These are phyloP conservation scores for Poeciliopsis occidentalis DNA, from an alignment of 2,113 vertebrate species.

Conservation along the genomic window DNA sequence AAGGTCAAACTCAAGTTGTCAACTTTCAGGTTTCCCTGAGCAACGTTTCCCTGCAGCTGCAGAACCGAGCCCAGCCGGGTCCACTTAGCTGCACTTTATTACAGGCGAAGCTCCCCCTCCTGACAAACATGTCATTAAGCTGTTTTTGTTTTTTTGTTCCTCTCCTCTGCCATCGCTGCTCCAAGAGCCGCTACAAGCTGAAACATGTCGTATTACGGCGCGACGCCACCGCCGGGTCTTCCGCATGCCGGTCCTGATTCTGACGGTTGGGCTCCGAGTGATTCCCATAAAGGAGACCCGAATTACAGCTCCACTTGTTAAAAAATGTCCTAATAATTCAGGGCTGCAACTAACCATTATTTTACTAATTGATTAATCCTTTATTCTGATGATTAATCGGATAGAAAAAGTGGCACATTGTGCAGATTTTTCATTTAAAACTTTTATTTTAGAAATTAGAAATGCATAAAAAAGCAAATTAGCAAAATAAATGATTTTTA, in stretches of 20 bases:
- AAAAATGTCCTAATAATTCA: too few relatives aligned
- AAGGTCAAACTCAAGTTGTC: neutral
- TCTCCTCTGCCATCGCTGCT: neutral
- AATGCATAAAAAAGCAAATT: too few relatives aligned
- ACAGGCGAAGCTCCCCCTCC: conserved; percentile 17
- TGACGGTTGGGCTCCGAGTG: conserved; percentile 42
- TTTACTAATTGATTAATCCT: too few relatives aligned
- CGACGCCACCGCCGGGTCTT: conserved; percentile 33
- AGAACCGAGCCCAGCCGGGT: conserved; percentile 30
- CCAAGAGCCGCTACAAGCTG: conserved; percentile 21
- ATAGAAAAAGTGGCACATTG: too few relatives aligned
- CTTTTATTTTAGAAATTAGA: too few relatives aligned
- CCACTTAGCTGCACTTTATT: conserved; percentile 40
- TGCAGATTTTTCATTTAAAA: too few relatives aligned
- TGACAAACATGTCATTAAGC: conserved; percentile 64
- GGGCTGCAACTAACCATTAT: too few relatives aligned
- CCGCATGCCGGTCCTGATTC: neutral
- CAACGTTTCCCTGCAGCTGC: conserved; percentile 17
- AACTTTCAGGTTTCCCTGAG: conserved; percentile 23
- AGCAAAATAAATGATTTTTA: too few relatives aligned
- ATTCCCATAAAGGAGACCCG: conserved; percentile 25
- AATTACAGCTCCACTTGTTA: too few relatives aligned
- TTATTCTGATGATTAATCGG: too few relatives aligned
- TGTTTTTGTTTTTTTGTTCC: neutral
- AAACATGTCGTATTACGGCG: conserved; percentile 41